Base-by-base conservation (phyloP, 2,113 vertebrate genomes). In the Rafetus swinhoei region DNA sequence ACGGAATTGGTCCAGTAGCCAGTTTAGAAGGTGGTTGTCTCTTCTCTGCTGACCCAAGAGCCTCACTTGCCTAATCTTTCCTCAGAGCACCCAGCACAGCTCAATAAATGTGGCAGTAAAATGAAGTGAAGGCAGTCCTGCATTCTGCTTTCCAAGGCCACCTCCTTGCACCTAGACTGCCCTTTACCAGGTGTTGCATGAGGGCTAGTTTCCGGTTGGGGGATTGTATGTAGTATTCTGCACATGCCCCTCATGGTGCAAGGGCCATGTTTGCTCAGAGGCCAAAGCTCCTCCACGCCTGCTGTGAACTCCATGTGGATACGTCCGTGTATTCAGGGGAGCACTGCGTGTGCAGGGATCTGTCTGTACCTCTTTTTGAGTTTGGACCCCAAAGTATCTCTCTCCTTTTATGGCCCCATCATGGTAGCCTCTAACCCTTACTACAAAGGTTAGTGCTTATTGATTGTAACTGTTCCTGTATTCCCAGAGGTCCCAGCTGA, bases 11-110 rank as follows among this genome's bases (percentile, higher is more conserved):
- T 69, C 72, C 87, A 72, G 4, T 69, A 62, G 60, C 1, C 69
- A 9, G 81, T 82, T 5, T 52, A 21, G 92, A 74, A 39, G 14
- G 56, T 55, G 18, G 52, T 57, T 24, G 79, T 6, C 27, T 91
- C 72, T 27, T 11, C 79, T 83, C 87, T 56, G n/a, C 84, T 87
- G 82, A 81, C 85, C 95, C 15, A 76, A 93, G 85, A 90, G 1
- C 8, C 89, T 54, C 92, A 85, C 57, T 21, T 62, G 81, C 87
- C 77, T 45, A 1, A 19, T 39, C 85, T 89, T 92, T 39, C 35
- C 87, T 62, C 84, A 87, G 86, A 94, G 88, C 87, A 89, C 82
- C 89, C 94, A 92, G 69, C 90, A 53, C 18, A 79, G 82, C 87
- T 89, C 83, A 87, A 88, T 12, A 90, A 95, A 90, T 13, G 57